Evolutionary conservation across 2,113 vertebrate genomes (phyloP), one percentile per base, ranked within the genome.

Genomic region (Aptenodytes forsteri): DNA sequence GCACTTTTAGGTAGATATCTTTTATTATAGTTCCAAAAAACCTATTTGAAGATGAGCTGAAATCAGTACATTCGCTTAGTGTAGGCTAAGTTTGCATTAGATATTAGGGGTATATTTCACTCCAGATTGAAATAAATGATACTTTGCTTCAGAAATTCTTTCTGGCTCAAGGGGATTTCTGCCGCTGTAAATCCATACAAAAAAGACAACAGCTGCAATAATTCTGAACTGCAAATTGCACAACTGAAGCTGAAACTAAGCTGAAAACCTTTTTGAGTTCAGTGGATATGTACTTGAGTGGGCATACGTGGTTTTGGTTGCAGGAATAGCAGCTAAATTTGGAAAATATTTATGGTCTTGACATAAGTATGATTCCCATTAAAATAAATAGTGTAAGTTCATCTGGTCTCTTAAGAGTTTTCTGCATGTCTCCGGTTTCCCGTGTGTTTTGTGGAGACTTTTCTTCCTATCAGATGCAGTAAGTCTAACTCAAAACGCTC

Each of bases 161-260:
- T 82, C 55, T 85, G n/a, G 75, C 83, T 95, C 78, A 72, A 81
- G 79, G 82, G 75, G 47, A 81, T 88, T 87, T 90, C 84, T 96
- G 66, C 64, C 0, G 0, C 79, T 86, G 44, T 96, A 91, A 94
- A 93, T 86, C 78, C 75, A 64, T 62, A 58, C 9, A 32, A 62
- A 82, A 66, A 82, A 73, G 38, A 79, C 42, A 90, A 58, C 75
- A 80, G 67, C 62, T 70, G 71, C 82, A 93, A 16, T 72, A 73
- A 73, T 80, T 89, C 94, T 64, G 46, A 90, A 42, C 84, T 77
- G 87, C 71, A 88, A 64, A 73, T 88, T 91, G 82, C 84, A 94
- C 75, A 96, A 93, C 89, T 80, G 70, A 94, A 87, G 80, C 71
- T 85, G 92, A 94, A 96, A 89, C 54, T 70, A 66, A 77, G 76